Percentiles rank a stretch among this genome's conserved stretches.
These are phyloP conservation scores for Acanthurus leucopareius DNA, from an alignment of 2,797 vertebrate genomes.

Conservation along the genomic window DNA sequence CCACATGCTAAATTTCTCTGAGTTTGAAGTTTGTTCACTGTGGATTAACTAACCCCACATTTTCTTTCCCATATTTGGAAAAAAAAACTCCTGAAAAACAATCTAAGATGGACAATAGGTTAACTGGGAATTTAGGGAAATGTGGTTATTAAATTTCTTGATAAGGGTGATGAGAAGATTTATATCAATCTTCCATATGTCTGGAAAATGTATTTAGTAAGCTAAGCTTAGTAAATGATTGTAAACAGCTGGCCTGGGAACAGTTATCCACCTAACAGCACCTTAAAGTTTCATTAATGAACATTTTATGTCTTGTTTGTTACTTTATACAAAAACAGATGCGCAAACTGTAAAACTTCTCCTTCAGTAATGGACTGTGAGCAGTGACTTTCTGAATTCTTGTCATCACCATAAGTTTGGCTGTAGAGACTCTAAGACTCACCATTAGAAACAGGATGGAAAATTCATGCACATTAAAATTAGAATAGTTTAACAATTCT, in stretches of 20 bases:
- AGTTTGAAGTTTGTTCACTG: neutral
- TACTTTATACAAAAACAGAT: neutral
- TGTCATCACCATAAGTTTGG: neutral
- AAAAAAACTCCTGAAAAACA: neutral
- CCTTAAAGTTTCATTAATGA: neutral
- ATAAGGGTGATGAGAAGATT: neutral
- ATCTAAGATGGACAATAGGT: neutral
- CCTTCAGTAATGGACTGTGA: rapidly evolving
- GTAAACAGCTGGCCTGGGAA: neutral
- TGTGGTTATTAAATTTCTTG: neutral
- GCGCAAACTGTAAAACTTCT: neutral
- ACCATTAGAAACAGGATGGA: neutral
- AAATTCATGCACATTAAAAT: neutral
- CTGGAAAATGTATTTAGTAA: neutral
- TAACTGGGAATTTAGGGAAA: conserved; percentile 7
- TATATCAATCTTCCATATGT: neutral
- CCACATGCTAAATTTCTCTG: neutral
- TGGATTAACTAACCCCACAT: no score
- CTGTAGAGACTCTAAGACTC: neutral
- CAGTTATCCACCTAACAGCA: neutral
- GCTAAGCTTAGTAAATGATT: neutral
- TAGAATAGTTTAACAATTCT: no score
- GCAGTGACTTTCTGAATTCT: neutral
- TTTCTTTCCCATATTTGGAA: no score
- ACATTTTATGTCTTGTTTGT: neutral